Percentiles rank a stretch among this genome's conserved stretches.
Conservation (phyloP, 1,140 invertebrate species). For the Oppia nitens region DNA sequence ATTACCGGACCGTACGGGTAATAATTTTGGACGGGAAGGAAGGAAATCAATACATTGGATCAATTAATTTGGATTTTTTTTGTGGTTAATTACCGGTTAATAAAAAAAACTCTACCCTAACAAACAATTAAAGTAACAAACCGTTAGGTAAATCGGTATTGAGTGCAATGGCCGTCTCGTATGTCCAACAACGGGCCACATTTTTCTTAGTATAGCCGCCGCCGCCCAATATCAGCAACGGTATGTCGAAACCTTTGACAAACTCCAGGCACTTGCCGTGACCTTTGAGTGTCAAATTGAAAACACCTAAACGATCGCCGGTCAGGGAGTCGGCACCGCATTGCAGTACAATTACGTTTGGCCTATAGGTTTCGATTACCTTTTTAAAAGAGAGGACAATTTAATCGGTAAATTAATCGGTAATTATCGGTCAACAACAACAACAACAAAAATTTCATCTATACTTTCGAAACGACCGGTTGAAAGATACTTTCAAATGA, state of each 20-base stretch:
- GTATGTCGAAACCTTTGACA: constrained; percentile 85
- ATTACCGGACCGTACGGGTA: neutral
- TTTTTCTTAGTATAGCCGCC: constrained; percentile 94
- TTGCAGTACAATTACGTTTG: constrained; percentile 89
- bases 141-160: constrained; percentile 93
- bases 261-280: constrained; percentile 83
- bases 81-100: no score
- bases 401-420: no score
- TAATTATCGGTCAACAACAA: neutral
- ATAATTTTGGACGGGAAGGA: no score
- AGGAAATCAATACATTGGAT: no score
- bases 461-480: constrained; percentile 72
- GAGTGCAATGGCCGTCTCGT: constrained; percentile 87
- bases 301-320: constrained; percentile 73
- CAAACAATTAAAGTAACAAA: constrained; percentile 63
- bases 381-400: constrained; percentile 13
- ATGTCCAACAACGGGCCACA: constrained; percentile 95
- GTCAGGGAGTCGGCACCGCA: constrained; percentile 95
- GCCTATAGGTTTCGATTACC: constrained; percentile 79
- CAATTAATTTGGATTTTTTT: no score
- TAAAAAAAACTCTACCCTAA: no score
- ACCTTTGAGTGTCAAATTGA: constrained; percentile 67
- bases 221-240: constrained; percentile 88
- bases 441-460: no score
- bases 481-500: constrained; percentile 84